These are phyloP conservation scores for Loriculus beryllinus DNA, from an alignment of 2,797 vertebrate genomes.

Conservation along the genomic window DNA sequence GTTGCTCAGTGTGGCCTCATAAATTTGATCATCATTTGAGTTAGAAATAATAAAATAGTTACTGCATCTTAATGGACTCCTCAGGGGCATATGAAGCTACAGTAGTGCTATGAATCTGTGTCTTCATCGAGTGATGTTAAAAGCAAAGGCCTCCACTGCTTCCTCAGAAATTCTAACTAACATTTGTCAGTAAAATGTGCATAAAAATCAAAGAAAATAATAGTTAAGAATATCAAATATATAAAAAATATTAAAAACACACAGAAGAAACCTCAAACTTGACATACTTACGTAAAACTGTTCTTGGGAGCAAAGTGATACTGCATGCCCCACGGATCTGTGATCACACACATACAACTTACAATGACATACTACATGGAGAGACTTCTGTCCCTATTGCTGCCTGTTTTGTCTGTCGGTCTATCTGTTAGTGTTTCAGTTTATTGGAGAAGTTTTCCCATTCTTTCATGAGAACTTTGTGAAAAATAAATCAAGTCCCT, in stretches of 20 bases:
- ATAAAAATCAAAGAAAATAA: background rate
- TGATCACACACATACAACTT: background rate
- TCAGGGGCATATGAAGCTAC: background rate
- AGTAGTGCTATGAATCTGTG: background rate
- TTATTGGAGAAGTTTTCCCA: background rate
- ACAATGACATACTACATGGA: background rate
- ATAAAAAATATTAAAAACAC: background rate
- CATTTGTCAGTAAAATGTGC: background rate
- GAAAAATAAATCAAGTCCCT: background rate
- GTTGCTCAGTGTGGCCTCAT: background rate
- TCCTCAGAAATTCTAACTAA: background rate
- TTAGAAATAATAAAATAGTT: conserved; percentile 30
- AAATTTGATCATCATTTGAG: conserved; percentile 28
- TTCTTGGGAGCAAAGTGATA: conserved; percentile 56
- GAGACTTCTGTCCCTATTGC: background rate
- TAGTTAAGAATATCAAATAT: background rate
- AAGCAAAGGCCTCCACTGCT: background rate
- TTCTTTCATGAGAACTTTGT: background rate
- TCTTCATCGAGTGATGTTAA: conserved; percentile 10
- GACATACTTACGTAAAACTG: conserved; percentile 11
- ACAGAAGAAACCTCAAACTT: background rate
- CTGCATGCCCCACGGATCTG: background rate
- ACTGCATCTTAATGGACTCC: background rate
- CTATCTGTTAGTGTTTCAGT: background rate
- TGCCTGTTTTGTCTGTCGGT: background rate